Evolutionary conservation across 2,888 invertebrate species (phyloP), one percentile per base, ranked within the genome.

Genomic region (Phaedon cochleariae): DNA sequence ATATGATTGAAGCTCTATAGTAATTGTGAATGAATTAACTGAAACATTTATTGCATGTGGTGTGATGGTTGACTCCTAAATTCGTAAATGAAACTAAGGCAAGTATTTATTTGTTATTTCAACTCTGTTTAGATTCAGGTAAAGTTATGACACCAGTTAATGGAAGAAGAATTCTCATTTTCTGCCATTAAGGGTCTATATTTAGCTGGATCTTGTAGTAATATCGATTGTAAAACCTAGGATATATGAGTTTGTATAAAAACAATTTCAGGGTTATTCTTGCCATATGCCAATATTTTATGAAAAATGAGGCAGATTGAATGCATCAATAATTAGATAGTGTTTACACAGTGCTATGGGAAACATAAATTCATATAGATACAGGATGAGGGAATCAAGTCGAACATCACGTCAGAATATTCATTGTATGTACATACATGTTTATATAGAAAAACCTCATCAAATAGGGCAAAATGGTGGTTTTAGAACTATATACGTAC

Each of bases 91-190:
- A 63, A 59, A 62, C 31, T 26, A 46, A 65, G 63, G 63, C 55
- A 46, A 41, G 49, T 65, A 52, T 65, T 66, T 68, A 68, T 61
- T 65, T 68, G 62, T 69, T 68, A 65, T 68, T 62, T 64, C 66
- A 64, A 57, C 29, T 15, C 26, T 64, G 69, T 66, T 69, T 69
- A 69, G 53, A 61, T 64, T 55, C 46, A 66, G 57, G 52, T 65
- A 58, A 69, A 66, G 65, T 68, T 69, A 69, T 69, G 69, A 69
- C 65, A 69, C 65, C 57, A 65, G 61, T 65, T 60, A 65, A 48
- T 60, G 62, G 59, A 55, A 62, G 45, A 59, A 55, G 59, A 54
- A 62, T 59, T 62, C 59, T 62, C 29, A 62, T 66, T 66, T 66
- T 66, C 59, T 59, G 49, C 52, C 41, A 52, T 55, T 49, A 31